Evolutionary conservation across 1,140 invertebrate species (phyloP).

Genomic region (Temnothorax curvispinosus): DNA sequence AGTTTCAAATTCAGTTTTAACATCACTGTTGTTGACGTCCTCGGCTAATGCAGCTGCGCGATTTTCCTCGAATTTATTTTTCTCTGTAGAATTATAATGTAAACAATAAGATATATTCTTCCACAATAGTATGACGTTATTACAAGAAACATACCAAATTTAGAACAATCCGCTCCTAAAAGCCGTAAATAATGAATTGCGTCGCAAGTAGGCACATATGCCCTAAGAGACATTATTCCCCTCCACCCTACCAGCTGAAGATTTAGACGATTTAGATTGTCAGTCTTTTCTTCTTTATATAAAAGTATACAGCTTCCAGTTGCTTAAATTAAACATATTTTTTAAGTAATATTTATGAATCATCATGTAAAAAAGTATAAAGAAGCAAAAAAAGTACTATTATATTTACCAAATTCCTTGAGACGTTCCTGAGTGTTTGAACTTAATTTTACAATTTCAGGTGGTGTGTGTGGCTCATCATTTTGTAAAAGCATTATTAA

Average conservation of each 20-base stretch:
- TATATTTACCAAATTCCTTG: constrained; percentile 87
- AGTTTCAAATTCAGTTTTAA: not conserved
- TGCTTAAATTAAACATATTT: constrained; percentile 83
- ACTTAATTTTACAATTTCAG: constrained; percentile 89
- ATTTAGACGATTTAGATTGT: constrained; percentile 84
- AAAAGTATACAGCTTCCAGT: constrained; percentile 92
- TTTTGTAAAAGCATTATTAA: constrained; percentile 91
- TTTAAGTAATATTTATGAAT: constrained; percentile 44
- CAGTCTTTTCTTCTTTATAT: constrained; percentile 87
- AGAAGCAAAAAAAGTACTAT: constrained; percentile 43
- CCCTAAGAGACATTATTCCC: constrained; percentile 93
- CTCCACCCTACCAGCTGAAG: constrained; percentile 95
- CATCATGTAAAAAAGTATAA: constrained; percentile 7
- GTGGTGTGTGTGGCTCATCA: constrained; percentile 91
- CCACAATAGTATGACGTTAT: constrained; percentile 16
- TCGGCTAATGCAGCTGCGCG: constrained; percentile 50
- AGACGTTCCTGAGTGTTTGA: constrained; percentile 88
- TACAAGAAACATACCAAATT: constrained; percentile 88
- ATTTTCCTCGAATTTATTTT: constrained; percentile 83
- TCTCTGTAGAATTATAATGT: constrained; percentile 75
- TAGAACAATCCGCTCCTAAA: constrained; percentile 93
- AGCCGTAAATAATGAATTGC: constrained; percentile 94
- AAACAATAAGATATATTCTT: constrained; percentile 34
- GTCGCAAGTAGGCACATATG: constrained; percentile 93
- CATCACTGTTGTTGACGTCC: constrained; percentile 28